Evolutionary conservation across 30 jellyfish, hydroid and myxozoan species (phyloP), one percentile per base, ranked within the genome.

Genomic region (Hydra vulgaris): DNA sequence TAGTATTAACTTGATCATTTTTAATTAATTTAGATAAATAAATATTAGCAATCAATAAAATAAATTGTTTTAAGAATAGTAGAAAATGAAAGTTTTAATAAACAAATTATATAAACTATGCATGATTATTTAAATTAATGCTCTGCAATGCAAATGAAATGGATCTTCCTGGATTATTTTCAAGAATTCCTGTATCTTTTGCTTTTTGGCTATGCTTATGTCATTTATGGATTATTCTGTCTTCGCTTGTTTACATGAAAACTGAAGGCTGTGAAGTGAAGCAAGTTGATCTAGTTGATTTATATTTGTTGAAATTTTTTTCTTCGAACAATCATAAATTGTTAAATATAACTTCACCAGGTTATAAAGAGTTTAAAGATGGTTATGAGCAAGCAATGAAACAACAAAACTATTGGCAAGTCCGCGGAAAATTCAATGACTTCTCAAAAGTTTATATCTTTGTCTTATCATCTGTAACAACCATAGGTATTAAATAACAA

Each of bases 401-500:
- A 0, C 40, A 78, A 27, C 79, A 54, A 0, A 3, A 78, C 18
- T 40, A 78, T 54, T 78, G 85, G 85, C 53, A 78, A 53, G 61
- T 24, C n/a, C 79, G 85, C 61, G 53, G 67, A 18, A 78, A 78
- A 0, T 78, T 78, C 53, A 78, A 61, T 54, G 85, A 78, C 67
- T 19, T 78, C 25, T 78, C 85, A 18, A 54, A 78, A 61, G 85
- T 78, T 54, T 78, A 78, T 61, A 25, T 61, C 17, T 78, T 27
- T 78, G 85, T 78, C 15, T 66, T 78, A 15, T 26, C 79, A 18
- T 25, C 77, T 1, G 26, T 52, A 52, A 78, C 85, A 24, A 78
- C 85, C 7, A 61, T 78, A 17, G 85, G 85, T 78, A 75, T 17
- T n/a, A n/a, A n/a, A n/a, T n/a, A n/a, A n/a, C n/a, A n/a, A n/a